Conservation (phyloP, 1,140 invertebrate species). For the Heliothis subflexa region DNA sequence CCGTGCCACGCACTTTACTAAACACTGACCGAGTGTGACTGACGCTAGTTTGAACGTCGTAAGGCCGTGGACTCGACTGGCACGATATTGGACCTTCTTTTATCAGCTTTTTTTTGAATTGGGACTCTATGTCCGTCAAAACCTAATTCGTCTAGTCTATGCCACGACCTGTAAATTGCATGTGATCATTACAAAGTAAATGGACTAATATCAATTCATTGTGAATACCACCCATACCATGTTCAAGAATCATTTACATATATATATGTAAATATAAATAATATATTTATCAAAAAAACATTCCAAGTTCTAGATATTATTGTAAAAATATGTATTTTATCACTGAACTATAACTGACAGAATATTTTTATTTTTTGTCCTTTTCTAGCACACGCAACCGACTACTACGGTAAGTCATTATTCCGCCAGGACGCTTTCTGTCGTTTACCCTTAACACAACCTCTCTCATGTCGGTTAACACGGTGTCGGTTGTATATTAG, state of each 20-base stretch:
- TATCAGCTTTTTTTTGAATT: background rate
- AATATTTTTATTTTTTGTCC: slow-evolving; percentile 89
- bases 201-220: slow-evolving; percentile 64
- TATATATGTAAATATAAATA: slow-evolving; percentile 54
- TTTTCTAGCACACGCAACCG: slow-evolving; percentile 97
- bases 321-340: slow-evolving; percentile 53
- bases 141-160: slow-evolving; percentile 5
- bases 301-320: slow-evolving; percentile 37
- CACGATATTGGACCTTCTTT: background rate
- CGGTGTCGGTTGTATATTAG: slow-evolving; percentile 78
- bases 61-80: slow-evolving; percentile 20
- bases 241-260: slow-evolving; percentile 50
- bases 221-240: slow-evolving; percentile 56
- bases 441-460: slow-evolving; percentile 66
- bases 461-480: slow-evolving; percentile 67
- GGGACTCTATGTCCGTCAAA: too few species aligned
- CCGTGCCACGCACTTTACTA: slow-evolving; percentile 27
- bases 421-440: slow-evolving; percentile 88
- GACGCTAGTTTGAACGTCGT: slow-evolving; percentile 27
- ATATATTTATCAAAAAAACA: slow-evolving; percentile 46
- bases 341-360: slow-evolving; percentile 68
- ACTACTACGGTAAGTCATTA: slow-evolving; percentile 99
- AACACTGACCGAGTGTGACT: slow-evolving; percentile 27
- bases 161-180: slow-evolving; percentile 20
- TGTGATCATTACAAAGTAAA: slow-evolving; percentile 44